Percentiles rank a stretch among this genome's conserved stretches.
These are phyloP conservation scores for Polydrusus cervinus DNA, from an alignment of 2,888 invertebrate genomes.

Conservation along the genomic window DNA sequence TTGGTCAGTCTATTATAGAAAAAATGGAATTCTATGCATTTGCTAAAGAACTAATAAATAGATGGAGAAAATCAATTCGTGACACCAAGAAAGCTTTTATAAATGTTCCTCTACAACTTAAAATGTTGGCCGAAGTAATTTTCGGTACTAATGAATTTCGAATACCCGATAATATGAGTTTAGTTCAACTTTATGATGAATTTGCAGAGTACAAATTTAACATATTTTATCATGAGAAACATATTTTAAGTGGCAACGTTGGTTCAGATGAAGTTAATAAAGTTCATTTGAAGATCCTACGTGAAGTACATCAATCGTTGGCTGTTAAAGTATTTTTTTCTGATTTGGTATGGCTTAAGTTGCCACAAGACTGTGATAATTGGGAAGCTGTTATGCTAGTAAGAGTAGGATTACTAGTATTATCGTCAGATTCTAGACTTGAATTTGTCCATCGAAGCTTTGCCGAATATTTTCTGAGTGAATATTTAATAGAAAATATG, in stretches of 20 bases:
- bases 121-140: constrained; percentile 46
- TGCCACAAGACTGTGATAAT: neutral
- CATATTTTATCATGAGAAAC: constrained; percentile 41
- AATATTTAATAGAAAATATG: constrained; percentile 32
- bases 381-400: constrained; percentile 14
- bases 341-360: neutral
- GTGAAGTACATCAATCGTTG: neutral
- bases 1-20: neutral
- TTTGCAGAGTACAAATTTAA: constrained; percentile 41
- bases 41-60: constrained; percentile 23
- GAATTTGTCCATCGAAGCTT: constrained; percentile 25
- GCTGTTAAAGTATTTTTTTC: constrained; percentile 23
- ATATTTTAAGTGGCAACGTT: constrained; percentile 25
- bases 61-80: constrained; percentile 40
- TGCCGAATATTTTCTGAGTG: constrained; percentile 46
- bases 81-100: constrained; percentile 37
- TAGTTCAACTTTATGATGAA: constrained; percentile 32
- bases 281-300: neutral
- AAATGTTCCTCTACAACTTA: constrained; percentile 42
- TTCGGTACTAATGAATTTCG: constrained; percentile 36
- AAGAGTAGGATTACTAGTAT: constrained; percentile 36
- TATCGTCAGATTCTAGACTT: constrained; percentile 24
- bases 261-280: constrained; percentile 4
- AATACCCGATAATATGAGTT: constrained; percentile 25
- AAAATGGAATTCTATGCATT: constrained; percentile 12